These are phyloP conservation scores for Dyspetes luteomarginatus DNA, from an alignment of 2,888 invertebrate species.

Conservation along the genomic window DNA sequence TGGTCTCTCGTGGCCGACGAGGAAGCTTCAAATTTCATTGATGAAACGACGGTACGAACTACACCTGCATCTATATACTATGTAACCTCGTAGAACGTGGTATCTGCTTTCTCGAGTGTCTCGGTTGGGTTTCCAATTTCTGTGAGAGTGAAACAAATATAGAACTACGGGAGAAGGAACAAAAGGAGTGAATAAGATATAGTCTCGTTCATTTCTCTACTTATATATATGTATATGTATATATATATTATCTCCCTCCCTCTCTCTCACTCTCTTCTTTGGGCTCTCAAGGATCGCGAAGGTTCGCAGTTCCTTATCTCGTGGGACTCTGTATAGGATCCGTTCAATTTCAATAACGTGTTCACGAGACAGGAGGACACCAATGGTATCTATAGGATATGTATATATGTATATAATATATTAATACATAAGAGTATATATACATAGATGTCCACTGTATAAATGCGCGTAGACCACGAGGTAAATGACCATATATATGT, in stretches of 20 bases:
- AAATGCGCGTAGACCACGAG: conserved; percentile 7
- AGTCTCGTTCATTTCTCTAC: background rate
- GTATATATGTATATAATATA: conserved; percentile 1
- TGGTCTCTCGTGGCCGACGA: conserved; percentile 26
- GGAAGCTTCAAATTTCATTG: conserved; percentile 40
- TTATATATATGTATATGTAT: background rate
- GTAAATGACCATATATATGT: conserved; percentile 4
- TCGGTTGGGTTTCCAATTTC: conserved; percentile 57
- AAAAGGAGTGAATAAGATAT: conserved; percentile 38
- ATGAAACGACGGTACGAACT: conserved; percentile 11
- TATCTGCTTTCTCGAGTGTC: conserved; percentile 26
- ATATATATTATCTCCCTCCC: background rate
- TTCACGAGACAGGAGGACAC: background rate
- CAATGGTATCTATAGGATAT: conserved; percentile 4
- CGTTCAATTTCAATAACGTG: conserved; percentile 62
- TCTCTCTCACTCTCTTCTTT: conserved; percentile 2
- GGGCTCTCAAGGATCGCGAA: conserved; percentile 37
- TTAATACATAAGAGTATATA: too few species aligned
- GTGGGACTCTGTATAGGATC: conserved; percentile 35
- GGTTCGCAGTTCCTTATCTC: conserved; percentile 55
- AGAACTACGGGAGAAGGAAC: conserved; percentile 33
- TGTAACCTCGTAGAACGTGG: conserved; percentile 7
- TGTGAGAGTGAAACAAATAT: conserved; percentile 35
- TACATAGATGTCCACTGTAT: conserved; percentile 31
- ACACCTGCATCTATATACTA: conserved; percentile 1